phyloP scores from a whole-genome alignment of 2,888 invertebrate genomes.

The Anarsia innoxiella region DNA sequence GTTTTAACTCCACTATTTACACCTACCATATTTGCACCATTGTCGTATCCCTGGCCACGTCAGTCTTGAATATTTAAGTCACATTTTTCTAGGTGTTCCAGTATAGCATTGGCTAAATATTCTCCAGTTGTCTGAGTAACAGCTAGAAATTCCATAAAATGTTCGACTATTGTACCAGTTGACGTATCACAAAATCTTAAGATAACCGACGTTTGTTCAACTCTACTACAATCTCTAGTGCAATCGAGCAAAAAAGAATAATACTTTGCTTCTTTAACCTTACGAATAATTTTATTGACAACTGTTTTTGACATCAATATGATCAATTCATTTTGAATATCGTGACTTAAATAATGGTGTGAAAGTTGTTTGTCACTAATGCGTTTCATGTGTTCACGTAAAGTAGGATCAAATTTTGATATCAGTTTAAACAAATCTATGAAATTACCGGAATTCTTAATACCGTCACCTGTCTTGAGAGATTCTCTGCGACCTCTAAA shows the following conservation, averaged over 20 bases:
- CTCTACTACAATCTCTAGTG: constrained; percentile 16
- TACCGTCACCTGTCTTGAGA: background rate
- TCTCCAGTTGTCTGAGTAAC: constrained; percentile 11
- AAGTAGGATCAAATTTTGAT: constrained; percentile 11
- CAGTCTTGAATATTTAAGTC: constrained; percentile 9
- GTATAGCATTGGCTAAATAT: constrained; percentile 9
- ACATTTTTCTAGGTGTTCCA: constrained; percentile 7
- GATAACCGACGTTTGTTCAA: constrained; percentile 17
- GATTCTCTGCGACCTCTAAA: constrained; percentile 12
- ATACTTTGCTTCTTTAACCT: constrained; percentile 11
- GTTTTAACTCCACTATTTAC: constrained; percentile 9
- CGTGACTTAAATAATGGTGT: constrained; percentile 17
- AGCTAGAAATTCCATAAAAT: constrained; percentile 13
- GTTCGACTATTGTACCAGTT: constrained; percentile 10
- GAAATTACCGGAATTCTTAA: constrained; percentile 11
- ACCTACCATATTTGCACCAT: constrained; percentile 11
- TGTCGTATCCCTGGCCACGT: constrained; percentile 10
- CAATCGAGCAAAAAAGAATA: constrained; percentile 18
- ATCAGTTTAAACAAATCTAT: constrained; percentile 10
- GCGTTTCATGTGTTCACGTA: constrained; percentile 9
- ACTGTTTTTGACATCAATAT: constrained; percentile 16
- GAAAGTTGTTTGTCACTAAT: constrained; percentile 14
- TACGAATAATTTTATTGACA: constrained; percentile 9
- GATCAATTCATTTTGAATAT: constrained; percentile 20
- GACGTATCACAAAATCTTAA: constrained; percentile 19